Conservation (phyloP, 1,140 invertebrate species). For the Rhopalosiphum maidis region DNA sequence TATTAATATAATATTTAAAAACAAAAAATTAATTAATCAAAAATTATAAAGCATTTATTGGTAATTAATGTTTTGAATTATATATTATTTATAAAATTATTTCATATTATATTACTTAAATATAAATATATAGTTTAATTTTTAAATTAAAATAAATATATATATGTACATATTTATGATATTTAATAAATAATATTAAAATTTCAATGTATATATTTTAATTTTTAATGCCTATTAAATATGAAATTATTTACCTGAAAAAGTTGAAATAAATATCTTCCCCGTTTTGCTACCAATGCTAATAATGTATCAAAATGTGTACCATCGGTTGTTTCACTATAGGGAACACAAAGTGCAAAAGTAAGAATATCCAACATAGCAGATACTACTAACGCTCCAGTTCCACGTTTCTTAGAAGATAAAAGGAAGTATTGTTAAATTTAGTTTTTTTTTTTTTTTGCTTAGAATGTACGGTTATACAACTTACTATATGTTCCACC, state of each 20-base stretch:
- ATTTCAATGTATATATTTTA: not conserved
- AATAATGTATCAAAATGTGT: slow-evolving; percentile 95
- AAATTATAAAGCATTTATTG: not conserved
- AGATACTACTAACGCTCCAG: slow-evolving; percentile 78
- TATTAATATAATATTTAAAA: not conserved
- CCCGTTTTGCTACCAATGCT: slow-evolving; percentile 91
- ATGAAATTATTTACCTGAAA: slow-evolving; percentile 77
- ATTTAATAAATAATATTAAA: no score
- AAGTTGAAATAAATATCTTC: slow-evolving; percentile 88
- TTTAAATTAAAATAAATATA: no score
- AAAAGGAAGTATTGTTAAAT: slow-evolving; percentile 52
- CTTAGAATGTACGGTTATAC: not conserved
- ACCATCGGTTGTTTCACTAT: slow-evolving; percentile 98
- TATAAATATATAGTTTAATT: no score
- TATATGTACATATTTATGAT: no score
- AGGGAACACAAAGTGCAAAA: slow-evolving; percentile 98
- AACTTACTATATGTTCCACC: slow-evolving; percentile 88
- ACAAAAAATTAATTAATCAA: not conserved
- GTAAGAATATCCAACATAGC: slow-evolving; percentile 99
- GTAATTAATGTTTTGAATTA: no score
- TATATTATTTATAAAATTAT: no score
- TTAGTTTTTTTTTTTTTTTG: not conserved
- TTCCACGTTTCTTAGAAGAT: slow-evolving; percentile 74
- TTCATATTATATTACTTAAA: no score
- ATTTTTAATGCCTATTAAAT: not conserved